Percentiles rank a stretch among this genome's conserved stretches.
Evolutionary conservation across 2,888 invertebrate genomes (phyloP).

Genomic region (Hedya salicella): DNA sequence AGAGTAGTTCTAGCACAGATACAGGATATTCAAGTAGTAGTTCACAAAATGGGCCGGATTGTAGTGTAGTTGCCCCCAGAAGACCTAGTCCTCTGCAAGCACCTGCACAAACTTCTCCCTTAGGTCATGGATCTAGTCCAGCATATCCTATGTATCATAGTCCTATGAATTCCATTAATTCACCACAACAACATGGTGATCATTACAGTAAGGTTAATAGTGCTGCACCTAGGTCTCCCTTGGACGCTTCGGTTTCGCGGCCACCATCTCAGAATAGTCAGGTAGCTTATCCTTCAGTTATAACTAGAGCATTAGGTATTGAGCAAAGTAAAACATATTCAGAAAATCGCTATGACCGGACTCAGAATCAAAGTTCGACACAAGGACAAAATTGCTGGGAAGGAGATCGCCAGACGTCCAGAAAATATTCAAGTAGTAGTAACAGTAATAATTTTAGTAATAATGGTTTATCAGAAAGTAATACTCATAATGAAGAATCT

Average conservation of each 20-base stretch:
- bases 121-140: constrained; percentile 91
- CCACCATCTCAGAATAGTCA: constrained; percentile 86
- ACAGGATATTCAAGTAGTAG: constrained; percentile 87
- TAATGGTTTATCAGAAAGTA: constrained; percentile 74
- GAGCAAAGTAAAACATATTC: constrained; percentile 84
- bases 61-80: constrained; percentile 87
- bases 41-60: constrained; percentile 88
- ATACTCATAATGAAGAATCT: constrained; percentile 76
- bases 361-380: constrained; percentile 75
- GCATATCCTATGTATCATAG: constrained; percentile 94
- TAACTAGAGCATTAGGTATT: constrained; percentile 89
- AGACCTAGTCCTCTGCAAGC: constrained; percentile 89
- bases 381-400: constrained; percentile 84
- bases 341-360: constrained; percentile 84
- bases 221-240: constrained; percentile 87
- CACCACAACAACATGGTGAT: constrained; percentile 88
- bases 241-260: constrained; percentile 88
- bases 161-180: constrained; percentile 91
- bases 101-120: constrained; percentile 89
- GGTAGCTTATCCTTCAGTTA: constrained; percentile 93
- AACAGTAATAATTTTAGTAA: constrained; percentile 73
- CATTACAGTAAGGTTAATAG: constrained; percentile 79
- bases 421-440: constrained; percentile 80
- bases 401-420: constrained; percentile 76
- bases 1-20: constrained; percentile 86